Evolutionary conservation across 2,797 vertebrate genomes (phyloP).

Genomic region (Eulemur albifrons): DNA sequence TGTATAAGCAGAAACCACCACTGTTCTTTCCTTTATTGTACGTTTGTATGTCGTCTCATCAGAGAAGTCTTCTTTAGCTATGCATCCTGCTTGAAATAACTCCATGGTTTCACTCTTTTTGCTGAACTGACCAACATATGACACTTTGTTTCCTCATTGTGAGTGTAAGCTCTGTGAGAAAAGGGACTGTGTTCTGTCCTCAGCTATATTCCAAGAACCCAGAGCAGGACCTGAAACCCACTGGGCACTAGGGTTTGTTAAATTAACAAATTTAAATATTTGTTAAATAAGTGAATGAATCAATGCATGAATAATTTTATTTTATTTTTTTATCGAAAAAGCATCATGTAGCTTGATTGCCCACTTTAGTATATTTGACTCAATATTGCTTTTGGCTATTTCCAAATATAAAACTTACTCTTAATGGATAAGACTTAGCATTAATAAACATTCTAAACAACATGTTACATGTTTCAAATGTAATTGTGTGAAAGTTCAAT

Average conservation of each 20-base stretch:
- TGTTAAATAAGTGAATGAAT: not conserved
- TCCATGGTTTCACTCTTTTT: not conserved
- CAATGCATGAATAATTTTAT: not conserved
- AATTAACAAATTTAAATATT: not conserved
- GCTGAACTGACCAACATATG: not conserved
- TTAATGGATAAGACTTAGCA: not conserved
- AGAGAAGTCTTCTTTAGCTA: not conserved
- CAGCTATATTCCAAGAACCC: not conserved
- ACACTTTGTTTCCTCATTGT: not conserved
- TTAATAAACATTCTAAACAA: not conserved
- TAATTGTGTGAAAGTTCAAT: not conserved
- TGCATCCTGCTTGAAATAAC: not conserved
- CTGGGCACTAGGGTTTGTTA: not conserved
- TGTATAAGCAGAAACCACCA: not conserved
- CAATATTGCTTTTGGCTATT: not conserved
- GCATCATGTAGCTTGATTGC: not conserved
- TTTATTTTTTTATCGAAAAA: not conserved
- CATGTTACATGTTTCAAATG: not conserved
- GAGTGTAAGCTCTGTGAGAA: not conserved
- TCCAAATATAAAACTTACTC: not conserved
- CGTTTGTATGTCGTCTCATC: not conserved
- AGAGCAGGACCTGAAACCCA: not conserved
- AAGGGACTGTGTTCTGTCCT: not conserved
- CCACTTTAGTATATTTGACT: not conserved
- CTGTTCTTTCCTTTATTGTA: not conserved